Base-by-base conservation (phyloP, 2,113 vertebrate genomes). In the Oceanodroma tethys region DNA sequence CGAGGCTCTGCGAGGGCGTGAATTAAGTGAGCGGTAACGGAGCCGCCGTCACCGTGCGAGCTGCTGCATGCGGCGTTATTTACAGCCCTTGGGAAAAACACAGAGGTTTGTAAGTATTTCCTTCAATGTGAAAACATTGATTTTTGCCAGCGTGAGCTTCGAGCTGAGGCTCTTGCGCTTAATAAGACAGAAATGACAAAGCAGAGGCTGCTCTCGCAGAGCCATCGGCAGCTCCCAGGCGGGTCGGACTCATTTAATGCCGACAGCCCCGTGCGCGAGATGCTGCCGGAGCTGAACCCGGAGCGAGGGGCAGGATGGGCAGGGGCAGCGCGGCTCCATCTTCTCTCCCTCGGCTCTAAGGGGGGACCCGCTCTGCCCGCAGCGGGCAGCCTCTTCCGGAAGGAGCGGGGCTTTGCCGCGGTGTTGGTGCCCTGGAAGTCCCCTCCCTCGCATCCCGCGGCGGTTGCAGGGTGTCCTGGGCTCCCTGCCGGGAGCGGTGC, bases 181-280 rank as follows among this genome's bases (percentile, higher is more conserved):
- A 16, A 55, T 50, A 29, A 67, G 67, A 23, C 71, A 74, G 66
- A 75, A 90, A 47, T 7, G 50, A 60, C 81, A 84, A 9, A 2
- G 52, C 75, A 76, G 85, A 80, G 58, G 70, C 25, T 6, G 88
- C 76, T 53, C 42, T 23, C 1, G 27, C 29, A 5, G 63, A 60
- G 75, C 79, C 4, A 19, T 11, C 14, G 30, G 86, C 56, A 42
- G 75, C 47, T 89, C 59, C 91, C 6, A 6, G 45, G 63, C 1
- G 2, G 55, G 43, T 16, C 4, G 1, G 62, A 65, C 52, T 70
- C 15, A 0, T 18, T 71, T 42, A 11, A 53, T 0, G 19, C 72
- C 13, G 1, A 4, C 0, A 7, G 63, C 32, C 60, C 47, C 11
- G 1, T 3, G 30, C 8, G 0, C 0, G 11, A 40, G 40, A 14